Evolutionary conservation across 2,113 vertebrate genomes (phyloP), one percentile per base, ranked within the genome.

Genomic region (Solenodon paradoxus): DNA sequence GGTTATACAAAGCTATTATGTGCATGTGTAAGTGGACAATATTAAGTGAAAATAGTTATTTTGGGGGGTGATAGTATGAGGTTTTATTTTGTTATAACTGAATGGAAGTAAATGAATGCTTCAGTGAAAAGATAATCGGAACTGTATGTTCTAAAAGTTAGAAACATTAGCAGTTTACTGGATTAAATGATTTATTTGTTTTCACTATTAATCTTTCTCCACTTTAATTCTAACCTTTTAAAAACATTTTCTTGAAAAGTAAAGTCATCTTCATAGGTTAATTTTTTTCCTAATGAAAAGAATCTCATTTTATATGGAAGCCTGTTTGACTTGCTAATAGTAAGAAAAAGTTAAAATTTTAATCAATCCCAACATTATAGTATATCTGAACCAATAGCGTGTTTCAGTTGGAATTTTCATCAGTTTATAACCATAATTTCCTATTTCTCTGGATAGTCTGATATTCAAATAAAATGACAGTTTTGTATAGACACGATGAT

Each of bases 381-480:
- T 83, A 63, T 12, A 72, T 77, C 38, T 19, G 38, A 88, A 71
- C 69, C 28, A 57, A 40, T 89, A 51, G 83, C 82, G 7, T 84
- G 22, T 93, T 57, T 61, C 40, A 47, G 3, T 61, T 85, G 26
- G 35, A 24, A 51, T 91, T 94, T 89, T 74, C 30, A 78, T 66
- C 42, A 35, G 32, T 91, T n/a, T 88, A 92, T 63, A 94, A 71
- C 81, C 40, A 53, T 64, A 81, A 74, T 93, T 91, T 88, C 19
- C 71, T 80, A 2, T 69, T 96, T 88, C 45, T 92, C 45, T 88
- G 47, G 13, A 35, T 75, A 55, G 55, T 69, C 32, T 83, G 22
- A 13, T 85, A n/a, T 81, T 94, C 55, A 92, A 68, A 85, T 85
- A 78, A 88, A 92, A 75, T 89, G 57, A 85, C 32, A 85, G 42